Percentiles rank a stretch among this genome's conserved stretches.
Evolutionary conservation across 2,888 invertebrate genomes (phyloP).

Genomic region (Pterobdella sp.): DNA sequence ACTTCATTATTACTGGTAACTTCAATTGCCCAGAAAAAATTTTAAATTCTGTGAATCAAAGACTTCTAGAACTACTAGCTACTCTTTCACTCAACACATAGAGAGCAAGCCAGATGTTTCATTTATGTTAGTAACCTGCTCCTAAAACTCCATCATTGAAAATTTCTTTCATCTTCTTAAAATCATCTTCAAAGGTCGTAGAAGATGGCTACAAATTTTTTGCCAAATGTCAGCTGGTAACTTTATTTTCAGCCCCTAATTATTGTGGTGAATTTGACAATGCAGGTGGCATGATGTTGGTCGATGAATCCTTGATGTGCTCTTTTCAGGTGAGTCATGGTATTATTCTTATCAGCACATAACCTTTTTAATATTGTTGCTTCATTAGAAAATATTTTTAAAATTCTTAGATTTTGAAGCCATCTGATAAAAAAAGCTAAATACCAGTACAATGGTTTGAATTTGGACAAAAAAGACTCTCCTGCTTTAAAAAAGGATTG

Average conservation of each 20-base stretch:
- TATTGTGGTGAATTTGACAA: slow-evolving; percentile 72
- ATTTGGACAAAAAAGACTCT: slow-evolving; percentile 34
- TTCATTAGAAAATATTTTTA: too few relatives aligned
- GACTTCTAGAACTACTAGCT: too few relatives aligned
- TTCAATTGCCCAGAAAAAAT: too few relatives aligned
- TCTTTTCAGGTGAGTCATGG: slow-evolving; percentile 68
- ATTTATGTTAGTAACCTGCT: too few relatives aligned
- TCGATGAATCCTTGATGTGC: slow-evolving; percentile 98
- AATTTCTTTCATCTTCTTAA: too few relatives aligned
- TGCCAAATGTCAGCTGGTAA: slow-evolving; percentile 93
- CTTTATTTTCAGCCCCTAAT: slow-evolving; percentile 93
- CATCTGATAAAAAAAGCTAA: slow-evolving; percentile 57
- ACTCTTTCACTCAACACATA: too few relatives aligned
- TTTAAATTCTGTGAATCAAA: too few relatives aligned
- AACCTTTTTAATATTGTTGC: too few relatives aligned
- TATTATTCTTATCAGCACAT: too few relatives aligned
- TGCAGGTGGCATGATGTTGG: slow-evolving; percentile 59
- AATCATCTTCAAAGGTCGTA: slow-evolving; percentile 77
- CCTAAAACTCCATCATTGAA: too few relatives aligned
- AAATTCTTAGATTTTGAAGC: slow-evolving; percentile 55
- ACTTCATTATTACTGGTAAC: too few relatives aligned
- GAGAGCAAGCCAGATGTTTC: too few relatives aligned
- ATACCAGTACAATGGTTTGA: slow-evolving; percentile 55
- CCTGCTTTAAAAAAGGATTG: slow-evolving; percentile 13
- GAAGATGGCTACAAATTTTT: slow-evolving; percentile 99